These are phyloP conservation scores for Aricia artaxerxes DNA, from an alignment of 2,888 invertebrate genomes.

Conservation along the genomic window DNA sequence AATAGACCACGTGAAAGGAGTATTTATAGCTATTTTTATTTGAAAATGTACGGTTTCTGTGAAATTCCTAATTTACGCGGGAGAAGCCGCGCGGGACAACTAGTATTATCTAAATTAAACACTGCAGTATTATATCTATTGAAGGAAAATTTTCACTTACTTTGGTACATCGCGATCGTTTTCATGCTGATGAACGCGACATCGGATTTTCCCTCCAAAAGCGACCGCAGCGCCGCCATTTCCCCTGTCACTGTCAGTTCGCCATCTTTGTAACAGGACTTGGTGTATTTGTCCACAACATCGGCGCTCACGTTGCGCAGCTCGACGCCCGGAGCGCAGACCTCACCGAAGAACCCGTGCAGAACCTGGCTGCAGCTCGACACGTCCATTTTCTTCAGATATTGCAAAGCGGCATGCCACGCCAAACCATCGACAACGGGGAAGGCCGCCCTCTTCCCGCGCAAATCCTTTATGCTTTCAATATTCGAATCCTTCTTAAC, in stretches of 20 bases:
- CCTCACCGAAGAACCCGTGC: conserved; percentile 82
- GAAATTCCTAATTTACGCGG: too few species aligned
- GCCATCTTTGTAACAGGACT: conserved; percentile 58
- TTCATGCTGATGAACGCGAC: conserved; percentile 88
- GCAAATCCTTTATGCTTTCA: conserved; percentile 81
- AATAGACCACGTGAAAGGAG: too few species aligned
- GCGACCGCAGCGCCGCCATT: conserved; percentile 83
- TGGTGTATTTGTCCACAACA: conserved; percentile 49
- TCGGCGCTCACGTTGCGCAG: conserved; percentile 45
- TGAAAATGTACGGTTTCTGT: too few species aligned
- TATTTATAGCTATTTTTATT: too few species aligned
- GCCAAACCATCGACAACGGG: conserved; percentile 89
- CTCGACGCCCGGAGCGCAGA: conserved; percentile 80
- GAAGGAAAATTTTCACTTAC: conserved; percentile 58
- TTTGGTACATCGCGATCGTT: conserved; percentile 81
- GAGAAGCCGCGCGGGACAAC: too few species aligned
- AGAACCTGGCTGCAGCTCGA: conserved; percentile 64
- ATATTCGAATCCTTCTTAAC: conserved; percentile 82
- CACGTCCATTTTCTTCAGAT: conserved; percentile 62
- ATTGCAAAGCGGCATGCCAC: conserved; percentile 80
- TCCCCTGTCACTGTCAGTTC: conserved; percentile 74
- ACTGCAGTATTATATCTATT: neutral
- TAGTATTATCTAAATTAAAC: neutral
- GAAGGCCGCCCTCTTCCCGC: conserved; percentile 88
- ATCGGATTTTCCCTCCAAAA: conserved; percentile 85